Evolutionary conservation across 2,888 invertebrate genomes (phyloP).

Genomic region (Drosophila macrothrix): DNA sequence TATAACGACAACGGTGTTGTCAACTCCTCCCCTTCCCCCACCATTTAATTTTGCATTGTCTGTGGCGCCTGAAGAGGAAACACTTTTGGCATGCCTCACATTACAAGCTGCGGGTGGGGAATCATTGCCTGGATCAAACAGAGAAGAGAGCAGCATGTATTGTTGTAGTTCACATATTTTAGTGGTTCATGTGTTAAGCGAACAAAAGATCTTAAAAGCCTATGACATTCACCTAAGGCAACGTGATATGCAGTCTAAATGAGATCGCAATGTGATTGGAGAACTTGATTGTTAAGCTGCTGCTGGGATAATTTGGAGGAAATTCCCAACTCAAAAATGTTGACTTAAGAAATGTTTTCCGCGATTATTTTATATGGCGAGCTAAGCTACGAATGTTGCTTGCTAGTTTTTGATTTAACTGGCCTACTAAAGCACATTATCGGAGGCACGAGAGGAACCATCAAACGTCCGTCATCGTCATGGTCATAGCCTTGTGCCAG

Average conservation of each 20-base stretch:
- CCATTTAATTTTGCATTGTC: slow-evolving; percentile 35
- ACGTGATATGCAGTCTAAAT: background rate
- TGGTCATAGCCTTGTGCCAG: slow-evolving; percentile 54
- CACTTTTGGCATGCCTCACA: slow-evolving; percentile 50
- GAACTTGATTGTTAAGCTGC: background rate
- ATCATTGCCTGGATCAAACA: slow-evolving; percentile 35
- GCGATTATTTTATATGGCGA: background rate
- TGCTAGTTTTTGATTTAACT: background rate
- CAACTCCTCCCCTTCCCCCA: slow-evolving; percentile 11
- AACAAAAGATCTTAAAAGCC: slow-evolving; percentile 46
- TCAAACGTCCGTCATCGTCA: slow-evolving; percentile 12
- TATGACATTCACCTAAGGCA: slow-evolving; percentile 10
- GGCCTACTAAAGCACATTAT: background rate
- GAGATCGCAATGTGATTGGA: background rate
- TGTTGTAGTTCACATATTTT: slow-evolving; percentile 30
- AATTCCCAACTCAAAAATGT: background rate
- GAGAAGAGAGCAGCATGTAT: slow-evolving; percentile 9
- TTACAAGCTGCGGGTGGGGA: slow-evolving; percentile 42
- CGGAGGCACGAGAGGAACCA: slow-evolving; percentile 5
- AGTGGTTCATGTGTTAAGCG: slow-evolving; percentile 32
- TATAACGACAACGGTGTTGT: slow-evolving; percentile 37
- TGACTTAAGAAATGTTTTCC: background rate
- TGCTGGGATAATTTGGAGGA: background rate
- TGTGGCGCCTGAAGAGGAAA: slow-evolving; percentile 48
- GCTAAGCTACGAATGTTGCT: background rate